Conservation (phyloP, 2,797 vertebrate species). For the Cuniculus paca region DNA sequence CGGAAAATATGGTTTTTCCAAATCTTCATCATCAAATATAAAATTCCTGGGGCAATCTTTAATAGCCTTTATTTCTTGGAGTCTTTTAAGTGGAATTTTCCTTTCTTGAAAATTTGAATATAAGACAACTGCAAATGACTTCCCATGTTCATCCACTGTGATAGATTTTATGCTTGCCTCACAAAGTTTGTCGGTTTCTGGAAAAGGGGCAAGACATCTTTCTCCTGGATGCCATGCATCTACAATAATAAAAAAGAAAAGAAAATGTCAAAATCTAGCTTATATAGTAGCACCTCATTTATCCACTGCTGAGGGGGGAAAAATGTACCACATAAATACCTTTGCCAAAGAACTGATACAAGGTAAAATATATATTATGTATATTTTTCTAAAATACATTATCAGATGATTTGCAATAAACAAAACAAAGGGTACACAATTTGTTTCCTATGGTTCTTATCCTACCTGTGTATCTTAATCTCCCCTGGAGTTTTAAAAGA, state of each 20-base stretch:
- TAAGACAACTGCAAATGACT: constrained; percentile 87
- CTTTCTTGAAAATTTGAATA: constrained; percentile 88
- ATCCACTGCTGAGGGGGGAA: background rate
- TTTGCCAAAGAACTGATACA: constrained; percentile 65
- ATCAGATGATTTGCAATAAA: constrained; percentile 15
- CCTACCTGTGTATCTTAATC: background rate
- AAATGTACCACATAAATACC: background rate
- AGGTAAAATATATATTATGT: constrained; percentile 14
- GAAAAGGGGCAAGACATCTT: constrained; percentile 89
- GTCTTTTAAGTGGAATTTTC: constrained; percentile 87
- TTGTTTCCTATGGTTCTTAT: constrained; percentile 37
- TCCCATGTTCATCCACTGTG: constrained; percentile 84
- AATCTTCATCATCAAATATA: constrained; percentile 88
- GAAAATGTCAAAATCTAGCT: constrained; percentile 68
- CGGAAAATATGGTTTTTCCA: constrained; percentile 95
- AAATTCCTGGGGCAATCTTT: constrained; percentile 83
- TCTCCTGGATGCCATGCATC: constrained; percentile 87
- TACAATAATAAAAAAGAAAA: constrained; percentile 81
- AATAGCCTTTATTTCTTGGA: constrained; percentile 84
- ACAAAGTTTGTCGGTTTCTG: constrained; percentile 86
- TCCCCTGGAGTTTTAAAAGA: background rate
- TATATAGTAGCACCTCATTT: constrained; percentile 16
- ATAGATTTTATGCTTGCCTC: constrained; percentile 90
- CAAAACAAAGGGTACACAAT: background rate
- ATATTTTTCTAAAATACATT: constrained; percentile 46